These are phyloP conservation scores for Lithobates sylvaticus DNA, from an alignment of 2,797 vertebrate genomes.

Conservation along the genomic window DNA sequence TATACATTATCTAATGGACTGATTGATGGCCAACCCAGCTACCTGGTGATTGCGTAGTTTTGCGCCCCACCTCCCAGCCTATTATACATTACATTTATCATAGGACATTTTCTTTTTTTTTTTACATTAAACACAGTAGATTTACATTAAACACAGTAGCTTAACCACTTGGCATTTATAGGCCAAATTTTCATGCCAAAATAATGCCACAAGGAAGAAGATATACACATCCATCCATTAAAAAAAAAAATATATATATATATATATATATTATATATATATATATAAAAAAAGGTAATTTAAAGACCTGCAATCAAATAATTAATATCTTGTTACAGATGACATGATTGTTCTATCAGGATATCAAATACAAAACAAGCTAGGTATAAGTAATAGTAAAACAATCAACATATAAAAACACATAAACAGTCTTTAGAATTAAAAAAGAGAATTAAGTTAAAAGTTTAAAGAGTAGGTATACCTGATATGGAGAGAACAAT, in stretches of 20 bases:
- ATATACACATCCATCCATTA: no score
- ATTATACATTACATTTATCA: not conserved
- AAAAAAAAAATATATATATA: no score
- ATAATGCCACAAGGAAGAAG: no score
- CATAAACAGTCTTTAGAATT: not conserved
- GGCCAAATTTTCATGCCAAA: no score
- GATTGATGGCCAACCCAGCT: not conserved
- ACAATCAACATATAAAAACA: not conserved
- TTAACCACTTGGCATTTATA: no score
- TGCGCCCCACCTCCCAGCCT: no score
- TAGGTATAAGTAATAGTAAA: not conserved
- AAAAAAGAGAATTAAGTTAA: no score
- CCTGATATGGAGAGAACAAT: conserved; percentile 47
- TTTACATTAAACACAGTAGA: no score
- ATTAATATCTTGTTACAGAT: not conserved
- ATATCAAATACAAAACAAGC: not conserved
- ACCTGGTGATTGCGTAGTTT: not conserved
- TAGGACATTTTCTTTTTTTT: no score
- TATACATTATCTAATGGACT: not conserved
- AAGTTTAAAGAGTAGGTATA: not conserved
- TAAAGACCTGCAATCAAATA: not conserved
- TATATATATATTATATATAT: no score
- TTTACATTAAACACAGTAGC: not conserved
- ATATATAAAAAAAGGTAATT: no score
- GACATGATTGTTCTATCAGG: not conserved